Conservation (phyloP, 2,888 invertebrate genomes). For the Pheosia gnoma region DNA sequence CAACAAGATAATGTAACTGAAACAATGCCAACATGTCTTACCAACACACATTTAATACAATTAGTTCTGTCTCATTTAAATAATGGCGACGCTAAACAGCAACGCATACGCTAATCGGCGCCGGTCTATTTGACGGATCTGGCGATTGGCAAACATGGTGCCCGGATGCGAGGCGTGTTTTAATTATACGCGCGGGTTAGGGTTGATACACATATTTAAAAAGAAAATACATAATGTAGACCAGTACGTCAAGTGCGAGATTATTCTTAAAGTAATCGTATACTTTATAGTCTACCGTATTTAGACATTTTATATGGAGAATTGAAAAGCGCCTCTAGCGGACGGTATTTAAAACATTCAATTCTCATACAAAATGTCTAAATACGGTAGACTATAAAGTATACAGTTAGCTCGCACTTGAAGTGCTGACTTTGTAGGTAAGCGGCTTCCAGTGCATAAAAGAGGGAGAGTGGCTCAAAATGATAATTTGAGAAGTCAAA, state of each 20-base stretch:
- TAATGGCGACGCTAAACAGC: slow-evolving; percentile 19
- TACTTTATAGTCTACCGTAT: no score
- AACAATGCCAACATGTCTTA: slow-evolving; percentile 3
- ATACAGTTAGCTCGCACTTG: no score
- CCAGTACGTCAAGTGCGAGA: not conserved
- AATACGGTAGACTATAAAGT: no score
- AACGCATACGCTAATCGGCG: slow-evolving; percentile 24
- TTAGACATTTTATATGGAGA: no score
- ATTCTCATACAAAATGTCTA: no score
- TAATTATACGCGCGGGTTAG: slow-evolving; percentile 17
- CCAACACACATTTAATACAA: slow-evolving; percentile 11
- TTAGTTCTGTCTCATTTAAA: slow-evolving; percentile 22
- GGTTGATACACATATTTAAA: not conserved
- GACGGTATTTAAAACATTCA: no score
- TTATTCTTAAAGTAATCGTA: no score
- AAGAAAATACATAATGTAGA: not conserved
- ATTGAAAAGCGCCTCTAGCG: no score
- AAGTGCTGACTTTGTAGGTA: no score
- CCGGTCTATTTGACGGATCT: slow-evolving; percentile 33
- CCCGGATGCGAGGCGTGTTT: slow-evolving; percentile 14
- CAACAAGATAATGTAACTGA: not conserved
- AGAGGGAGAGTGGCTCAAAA: no score
- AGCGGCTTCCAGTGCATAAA: no score
- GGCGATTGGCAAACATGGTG: slow-evolving; percentile 20
- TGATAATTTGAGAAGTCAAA: no score